These are phyloP conservation scores for Andinoacara biseriatus DNA, from an alignment of 2,113 vertebrate species.

Conservation along the genomic window DNA sequence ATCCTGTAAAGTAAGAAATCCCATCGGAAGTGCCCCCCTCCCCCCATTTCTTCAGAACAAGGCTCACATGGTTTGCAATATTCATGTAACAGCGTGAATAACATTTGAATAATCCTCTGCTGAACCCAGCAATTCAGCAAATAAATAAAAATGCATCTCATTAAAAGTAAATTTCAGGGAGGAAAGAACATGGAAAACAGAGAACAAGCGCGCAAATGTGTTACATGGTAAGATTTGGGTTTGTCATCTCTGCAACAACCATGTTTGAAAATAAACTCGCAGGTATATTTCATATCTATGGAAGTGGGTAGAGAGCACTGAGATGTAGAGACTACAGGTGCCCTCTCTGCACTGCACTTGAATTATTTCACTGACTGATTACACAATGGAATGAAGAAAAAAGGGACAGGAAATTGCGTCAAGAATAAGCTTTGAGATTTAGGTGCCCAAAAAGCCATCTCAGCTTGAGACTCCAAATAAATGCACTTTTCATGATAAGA, in stretches of 20 bases:
- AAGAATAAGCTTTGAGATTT: conserved; percentile 51
- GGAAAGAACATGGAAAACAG: not conserved
- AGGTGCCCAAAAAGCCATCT: conserved; percentile 47
- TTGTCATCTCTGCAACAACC: conserved; percentile 4
- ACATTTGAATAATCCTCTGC: conserved; percentile 70
- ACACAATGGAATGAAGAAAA: conserved; percentile 17
- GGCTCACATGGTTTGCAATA: conserved; percentile 37
- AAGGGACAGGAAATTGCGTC: conserved; percentile 22
- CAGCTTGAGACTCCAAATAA: conserved; percentile 56
- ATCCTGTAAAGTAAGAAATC: conserved; percentile 47
- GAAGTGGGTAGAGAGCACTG: not conserved
- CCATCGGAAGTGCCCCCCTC: conserved; percentile 23
- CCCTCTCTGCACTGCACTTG: not conserved
- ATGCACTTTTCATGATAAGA: conserved; percentile 66
- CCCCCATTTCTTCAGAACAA: not conserved
- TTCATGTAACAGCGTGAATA: conserved; percentile 57
- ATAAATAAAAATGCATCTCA: conserved; percentile 23
- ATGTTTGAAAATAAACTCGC: conserved; percentile 2
- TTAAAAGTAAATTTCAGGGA: conserved; percentile 28
- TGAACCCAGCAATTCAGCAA: conserved; percentile 52
- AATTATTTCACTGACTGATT: conserved; percentile 13
- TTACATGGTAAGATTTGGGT: conserved; percentile 6
- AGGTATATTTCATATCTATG: not conserved
- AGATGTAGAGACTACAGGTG: conserved; percentile 26
- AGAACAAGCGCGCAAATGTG: not conserved